Evolutionary conservation across 2,113 vertebrate species (phyloP).

Genomic region (Seriola aureovittata): DNA sequence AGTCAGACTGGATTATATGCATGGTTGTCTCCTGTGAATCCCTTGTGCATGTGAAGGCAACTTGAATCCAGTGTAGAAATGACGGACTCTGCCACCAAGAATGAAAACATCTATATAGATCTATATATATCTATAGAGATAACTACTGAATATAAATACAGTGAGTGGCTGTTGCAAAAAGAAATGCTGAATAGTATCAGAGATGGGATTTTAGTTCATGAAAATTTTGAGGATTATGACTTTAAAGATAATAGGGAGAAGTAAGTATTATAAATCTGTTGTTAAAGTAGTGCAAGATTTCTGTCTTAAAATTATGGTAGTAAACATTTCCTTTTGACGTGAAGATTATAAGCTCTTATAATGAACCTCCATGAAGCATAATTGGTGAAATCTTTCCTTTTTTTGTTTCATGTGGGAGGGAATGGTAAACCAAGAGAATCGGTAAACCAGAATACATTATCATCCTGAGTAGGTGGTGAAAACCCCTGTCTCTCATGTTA

Average conservation of each 20-base stretch:
- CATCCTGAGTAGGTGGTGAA: conserved; percentile 63
- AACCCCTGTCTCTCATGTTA: conserved; percentile 64
- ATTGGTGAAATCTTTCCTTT: conserved; percentile 19
- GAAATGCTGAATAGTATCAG: neutral
- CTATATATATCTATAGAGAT: neutral
- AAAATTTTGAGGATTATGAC: neutral
- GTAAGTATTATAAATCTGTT: neutral
- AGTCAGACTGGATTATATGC: neutral
- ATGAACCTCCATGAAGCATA: conserved; percentile 35
- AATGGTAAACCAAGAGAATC: conserved; percentile 62
- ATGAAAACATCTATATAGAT: neutral
- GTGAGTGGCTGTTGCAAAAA: neutral
- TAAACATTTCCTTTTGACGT: neutral
- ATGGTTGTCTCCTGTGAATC: neutral
- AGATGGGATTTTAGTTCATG: too few relatives aligned
- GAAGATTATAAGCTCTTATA: conserved; percentile 3
- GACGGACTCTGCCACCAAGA: neutral
- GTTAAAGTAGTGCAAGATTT: neutral
- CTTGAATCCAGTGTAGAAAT: neutral
- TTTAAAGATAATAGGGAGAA: neutral
- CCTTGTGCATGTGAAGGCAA: neutral
- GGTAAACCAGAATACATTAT: conserved; percentile 70
- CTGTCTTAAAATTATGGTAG: neutral
- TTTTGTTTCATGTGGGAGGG: conserved; percentile 16
- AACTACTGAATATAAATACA: neutral